Base-by-base conservation (phyloP, 2,113 vertebrate species). In the Cygnus atratus region DNA sequence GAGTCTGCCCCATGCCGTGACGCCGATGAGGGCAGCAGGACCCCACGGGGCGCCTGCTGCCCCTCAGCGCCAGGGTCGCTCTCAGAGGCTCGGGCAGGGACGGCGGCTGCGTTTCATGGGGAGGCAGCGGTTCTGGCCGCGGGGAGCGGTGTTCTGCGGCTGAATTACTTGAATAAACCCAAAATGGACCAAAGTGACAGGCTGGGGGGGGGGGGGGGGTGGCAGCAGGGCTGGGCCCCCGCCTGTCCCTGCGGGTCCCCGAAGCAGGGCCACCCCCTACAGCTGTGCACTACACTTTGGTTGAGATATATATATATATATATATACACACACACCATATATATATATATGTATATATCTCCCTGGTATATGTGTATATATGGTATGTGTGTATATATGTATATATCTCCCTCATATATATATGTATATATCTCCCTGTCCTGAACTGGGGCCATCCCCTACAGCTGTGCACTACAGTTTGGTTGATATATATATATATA, bases 41-140 rank as follows among this genome's bases (percentile, higher is more conserved):
- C 18, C 0, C 0, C 50, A 6, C 6, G 15, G 26, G 29, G 2
- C 10, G 33, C 81, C 50, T 66, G 31, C 26, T 65, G 24, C 24
- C 16, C 52, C 33, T 52, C 50, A 52, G 22, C 50, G 22, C 22
- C 61, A 43, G 1, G 1, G 1, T 41, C 26, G 33, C 52, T 73
- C 73, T 12, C 11, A 61, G 31, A 84, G 11, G 21, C 48, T 63
- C 4, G 3, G 0, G 48, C 4, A 2, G 35, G 29, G 35, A 33
- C 0, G 3, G 26, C 26, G 67, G 39, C 26, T 11, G 29, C 14
- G 26, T 50, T n/a, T 19, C 0, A 3, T 19, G 7, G n/a, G 25
- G 58, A n/a, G 6, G 41, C 77, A 70, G 33, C 0, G 0, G 18
- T 48, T 7, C 12, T 54, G 2, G 22, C 75, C 26, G 57, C 2